Evolutionary conservation across 1,140 invertebrate genomes (phyloP), one percentile per base, ranked within the genome.

Genomic region (Lepidurus apus): DNA sequence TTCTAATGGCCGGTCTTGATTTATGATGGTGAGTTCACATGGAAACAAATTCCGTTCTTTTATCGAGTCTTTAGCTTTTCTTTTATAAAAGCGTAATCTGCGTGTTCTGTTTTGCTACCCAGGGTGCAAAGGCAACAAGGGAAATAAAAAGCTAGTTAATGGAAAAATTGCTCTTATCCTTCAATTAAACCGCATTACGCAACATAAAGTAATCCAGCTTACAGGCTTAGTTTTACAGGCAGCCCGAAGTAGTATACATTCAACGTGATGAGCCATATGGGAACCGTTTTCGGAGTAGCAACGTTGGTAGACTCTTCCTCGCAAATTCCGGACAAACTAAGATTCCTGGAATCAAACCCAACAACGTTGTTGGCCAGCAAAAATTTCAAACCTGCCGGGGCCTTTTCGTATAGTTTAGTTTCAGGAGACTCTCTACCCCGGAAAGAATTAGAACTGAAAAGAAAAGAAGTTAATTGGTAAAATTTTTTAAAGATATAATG

Each of bases 121-220:
- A 65, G n/a, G 47, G 53, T 65, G 53, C 53, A 65, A 13, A 13
- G 53, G 53, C 53, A 65, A 65, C 53, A 65, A 65, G 53, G 53
- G 53, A 65, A 65, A n/a, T n/a, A 65, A 65, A 65, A 65, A 13
- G 53, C 53, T 65, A 65, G 13, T 65, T 13, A 21, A 65, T 65
- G 53, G 53, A 65, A 65, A n/a, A 7, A n/a, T 7, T 21, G 17
- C 17, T 65, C n/a, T 65, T 4, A 3, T 34, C 34, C 34, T 34
- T 34, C 34, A 3, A 2, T 34, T 34, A 34, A 34, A 34, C 2
- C 34, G 34, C 4, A 34, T 34, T 34, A 34, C 34, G 34, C 34
- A 34, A 34, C 34, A 1, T 26, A 34, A 34, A 34, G 34, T 34
- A 34, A 34, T 34, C 34, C 34, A 34, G 34, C 34, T 34, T 34